Conservation (phyloP, 2,797 vertebrate genomes). For the Anabas testudineus region DNA sequence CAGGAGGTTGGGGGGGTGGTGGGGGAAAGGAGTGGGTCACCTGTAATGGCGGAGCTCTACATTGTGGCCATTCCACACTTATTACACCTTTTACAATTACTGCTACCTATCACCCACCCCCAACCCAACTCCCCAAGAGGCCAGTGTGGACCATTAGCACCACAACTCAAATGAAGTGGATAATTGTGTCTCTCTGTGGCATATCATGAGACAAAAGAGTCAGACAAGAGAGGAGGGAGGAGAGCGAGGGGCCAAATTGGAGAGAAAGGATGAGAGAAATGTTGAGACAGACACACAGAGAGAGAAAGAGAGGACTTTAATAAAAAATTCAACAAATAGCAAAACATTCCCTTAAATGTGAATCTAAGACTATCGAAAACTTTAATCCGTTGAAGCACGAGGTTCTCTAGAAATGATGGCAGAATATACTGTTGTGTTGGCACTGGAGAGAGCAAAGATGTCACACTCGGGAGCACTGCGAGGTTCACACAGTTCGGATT, state of each 20-base stretch:
- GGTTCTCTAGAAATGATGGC: no score
- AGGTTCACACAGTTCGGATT: no score
- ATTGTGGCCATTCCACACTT: constrained; percentile 83
- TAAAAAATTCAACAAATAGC: neutral
- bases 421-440: no score
- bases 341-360: neutral
- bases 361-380: neutral
- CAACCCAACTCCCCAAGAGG: constrained; percentile 76
- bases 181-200: constrained; percentile 87
- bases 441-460: no score
- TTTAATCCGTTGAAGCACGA: no score
- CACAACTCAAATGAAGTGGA: constrained; percentile 89
- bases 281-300: constrained; percentile 46
- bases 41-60: constrained; percentile 82
- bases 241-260: constrained; percentile 54
- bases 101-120: constrained; percentile 79
- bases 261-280: constrained; percentile 34
- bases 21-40: constrained; percentile 77
- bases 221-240: constrained; percentile 64
- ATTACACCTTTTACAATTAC: constrained; percentile 89
- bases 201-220: constrained; percentile 83
- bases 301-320: constrained; percentile 2
- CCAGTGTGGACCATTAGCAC: constrained; percentile 85
- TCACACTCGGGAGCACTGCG: no score
- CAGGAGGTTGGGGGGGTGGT: constrained; percentile 47